These are phyloP conservation scores for pig (Sus scrofa) DNA, from an alignment of 2,113 vertebrate genomes.

Conservation along the genomic window T2T-Sscrofa CM000830.6:111372501-111373000, in stretches of 20 bases:
- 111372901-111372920: not conserved
- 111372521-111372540: constrained; percentile 37
- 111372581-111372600: not conserved
- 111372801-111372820: not conserved
- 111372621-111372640: not conserved
- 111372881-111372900: not conserved
- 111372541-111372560: constrained; percentile 23
- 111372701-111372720: not conserved
- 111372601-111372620: constrained; percentile 20
- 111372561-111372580: not conserved
- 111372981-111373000: not conserved
- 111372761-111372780: not conserved
- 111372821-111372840: not conserved
- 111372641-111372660: constrained; percentile 29
- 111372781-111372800: not conserved
- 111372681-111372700: constrained; percentile 43
- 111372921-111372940: not conserved
- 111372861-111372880: not conserved
- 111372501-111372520: constrained; percentile 28
- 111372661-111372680: not conserved
- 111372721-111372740: not conserved
- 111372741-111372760: not conserved
- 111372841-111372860: not conserved
- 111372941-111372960: not conserved
- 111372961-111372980: constrained; percentile 40